Base-by-base conservation (phyloP, 1,140 invertebrate genomes). In the Spodoptera frugiperda region DNA sequence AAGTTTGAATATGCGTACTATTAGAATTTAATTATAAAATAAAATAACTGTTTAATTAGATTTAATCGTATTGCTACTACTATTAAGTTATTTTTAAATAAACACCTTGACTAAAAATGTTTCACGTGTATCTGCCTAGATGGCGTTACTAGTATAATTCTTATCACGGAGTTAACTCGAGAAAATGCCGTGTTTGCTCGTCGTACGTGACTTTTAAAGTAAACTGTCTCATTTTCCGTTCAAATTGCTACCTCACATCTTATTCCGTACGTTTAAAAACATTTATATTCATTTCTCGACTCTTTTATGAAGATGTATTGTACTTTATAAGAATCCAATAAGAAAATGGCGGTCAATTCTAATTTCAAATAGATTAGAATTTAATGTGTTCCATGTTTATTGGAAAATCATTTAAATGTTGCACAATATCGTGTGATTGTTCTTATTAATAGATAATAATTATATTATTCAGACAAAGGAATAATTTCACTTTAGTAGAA, bases 191-290 rank as follows among this genome's bases (percentile, higher is more conserved):
- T 76, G 72, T 78, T 77, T 80, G 82, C 83, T 75, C 83, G 76
- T 73, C 61, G 81, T 87, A 90, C 90, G 91, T 93, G 91, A 91
- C 90, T 91, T 87, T 86, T 67, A 81, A 89, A 86, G 84, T 82
- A 89, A 91, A 93, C 85, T 85, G 85, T 89, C 89, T 91, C 81
- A 93, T 93, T 93, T 89, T 90, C 88, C 79, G 87, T 85, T 84
- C 79, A 93, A 91, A 91, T 91, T 93, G 87, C 86, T 82, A 85
- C 79, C 87, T 89, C 88, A 87, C 90, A 88, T 91, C 91, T 93
- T 90, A 91, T 87, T 93, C 84, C 76, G 84, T 84, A 79, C 77
- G 80, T 76, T 85, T 84, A 82, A 76, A 83, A 82, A 77, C 89
- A 88, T 91, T 93, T 90, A 87, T 91, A 91, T 90, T 91, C 90